These are phyloP conservation scores for Megastigmus dorsalis DNA, from an alignment of 2,888 invertebrate species.

Conservation along the genomic window DNA sequence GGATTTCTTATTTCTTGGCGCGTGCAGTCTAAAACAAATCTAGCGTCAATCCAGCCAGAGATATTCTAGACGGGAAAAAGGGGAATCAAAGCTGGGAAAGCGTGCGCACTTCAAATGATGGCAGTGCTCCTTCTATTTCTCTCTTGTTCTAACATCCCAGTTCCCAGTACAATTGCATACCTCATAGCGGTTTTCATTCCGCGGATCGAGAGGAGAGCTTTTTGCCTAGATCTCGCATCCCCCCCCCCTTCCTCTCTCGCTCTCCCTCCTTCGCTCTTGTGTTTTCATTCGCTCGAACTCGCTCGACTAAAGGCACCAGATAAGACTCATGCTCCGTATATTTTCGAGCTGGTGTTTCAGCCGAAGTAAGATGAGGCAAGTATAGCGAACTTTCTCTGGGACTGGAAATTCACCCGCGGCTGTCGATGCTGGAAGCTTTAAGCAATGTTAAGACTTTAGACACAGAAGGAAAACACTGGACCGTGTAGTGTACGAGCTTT, in stretches of 20 bases:
- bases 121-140: background rate
- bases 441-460: constrained; percentile 2
- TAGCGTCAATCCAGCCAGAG: too few species aligned
- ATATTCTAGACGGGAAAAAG: too few species aligned
- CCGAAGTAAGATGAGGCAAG: constrained; percentile 27
- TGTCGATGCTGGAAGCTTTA: background rate
- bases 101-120: background rate
- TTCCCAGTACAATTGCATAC: too few species aligned
- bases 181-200: too few species aligned
- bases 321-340: constrained; percentile 56
- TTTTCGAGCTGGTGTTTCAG: constrained; percentile 51
- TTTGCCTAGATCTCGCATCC: too few species aligned
- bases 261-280: constrained; percentile 10
- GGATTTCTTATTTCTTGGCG: too few species aligned
- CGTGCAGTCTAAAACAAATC: too few species aligned
- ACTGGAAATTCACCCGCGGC: background rate
- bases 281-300: constrained; percentile 59
- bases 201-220: too few species aligned
- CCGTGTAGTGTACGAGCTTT: background rate
- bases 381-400: background rate
- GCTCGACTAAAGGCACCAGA: constrained; percentile 53
- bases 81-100: too few species aligned
- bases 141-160: too few species aligned
- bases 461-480: background rate
- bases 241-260: background rate